Evolutionary conservation across 2,113 vertebrate species (phyloP).

Genomic region (Hippocampus zosterae): DNA sequence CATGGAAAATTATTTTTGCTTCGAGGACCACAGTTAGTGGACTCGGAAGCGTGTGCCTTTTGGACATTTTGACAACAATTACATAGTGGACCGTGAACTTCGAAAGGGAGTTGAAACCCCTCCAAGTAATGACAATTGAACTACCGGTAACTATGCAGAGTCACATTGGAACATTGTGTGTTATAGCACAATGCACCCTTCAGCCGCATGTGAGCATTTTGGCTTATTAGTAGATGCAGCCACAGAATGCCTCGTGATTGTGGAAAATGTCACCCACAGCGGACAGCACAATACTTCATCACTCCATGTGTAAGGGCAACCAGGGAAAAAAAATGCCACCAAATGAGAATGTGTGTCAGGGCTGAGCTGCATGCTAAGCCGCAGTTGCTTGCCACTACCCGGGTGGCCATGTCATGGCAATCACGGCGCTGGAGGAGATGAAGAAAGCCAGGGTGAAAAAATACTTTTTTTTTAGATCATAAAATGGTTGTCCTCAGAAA

Average conservation of each 20-base stretch:
- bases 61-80: too few relatives aligned
- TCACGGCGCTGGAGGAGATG: slow-evolving; percentile 41
- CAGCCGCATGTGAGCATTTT: slow-evolving; percentile 7
- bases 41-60: too few relatives aligned
- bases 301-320: slow-evolving; percentile 9
- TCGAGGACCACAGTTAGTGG: too few relatives aligned
- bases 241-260: slow-evolving; percentile 31
- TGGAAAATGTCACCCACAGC: slow-evolving; percentile 25
- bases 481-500: slow-evolving; percentile 19
- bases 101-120: background rate
- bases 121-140: background rate
- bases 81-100: background rate
- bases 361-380: slow-evolving; percentile 38
- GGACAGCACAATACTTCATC: slow-evolving; percentile 41
- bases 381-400: slow-evolving; percentile 54
- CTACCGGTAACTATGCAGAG: background rate
- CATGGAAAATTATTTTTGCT: too few relatives aligned
- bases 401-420: slow-evolving; percentile 68
- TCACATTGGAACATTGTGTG: slow-evolving; percentile 10
- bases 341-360: background rate
- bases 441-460: slow-evolving; percentile 44
- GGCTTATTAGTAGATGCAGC: background rate
- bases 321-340: background rate
- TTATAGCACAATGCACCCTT: slow-evolving; percentile 17
- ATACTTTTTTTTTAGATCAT: background rate